These are phyloP conservation scores for Pollenia labialis DNA, from an alignment of 2,888 invertebrate genomes.

Conservation along the genomic window DNA sequence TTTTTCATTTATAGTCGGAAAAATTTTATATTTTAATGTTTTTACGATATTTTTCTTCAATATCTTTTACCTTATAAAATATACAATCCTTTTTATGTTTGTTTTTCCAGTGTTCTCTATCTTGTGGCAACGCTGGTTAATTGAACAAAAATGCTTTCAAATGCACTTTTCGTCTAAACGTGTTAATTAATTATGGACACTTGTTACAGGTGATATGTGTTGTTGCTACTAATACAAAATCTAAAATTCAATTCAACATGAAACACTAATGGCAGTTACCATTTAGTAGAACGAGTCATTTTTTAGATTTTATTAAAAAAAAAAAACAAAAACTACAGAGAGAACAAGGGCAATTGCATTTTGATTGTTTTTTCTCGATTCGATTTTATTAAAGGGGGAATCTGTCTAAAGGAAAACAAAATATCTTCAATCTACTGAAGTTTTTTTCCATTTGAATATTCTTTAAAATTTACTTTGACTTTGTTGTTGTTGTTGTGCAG, in stretches of 20 bases:
- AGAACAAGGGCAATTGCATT: conserved; percentile 12
- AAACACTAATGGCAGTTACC: conserved; percentile 32
- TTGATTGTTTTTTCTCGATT: background rate
- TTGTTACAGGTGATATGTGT: conserved; percentile 65
- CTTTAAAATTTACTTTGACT: background rate
- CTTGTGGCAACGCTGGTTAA: conserved; percentile 14
- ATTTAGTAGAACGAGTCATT: conserved; percentile 5
- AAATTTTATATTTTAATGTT: too few species aligned
- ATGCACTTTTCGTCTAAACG: conserved; percentile 70
- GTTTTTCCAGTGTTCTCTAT: background rate
- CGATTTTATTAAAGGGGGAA: too few species aligned
- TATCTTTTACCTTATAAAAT: too few species aligned
- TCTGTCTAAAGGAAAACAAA: background rate
- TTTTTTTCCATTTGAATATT: background rate
- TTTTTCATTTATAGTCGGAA: too few species aligned
- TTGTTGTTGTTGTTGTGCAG: background rate
- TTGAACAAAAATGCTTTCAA: conserved; percentile 57
- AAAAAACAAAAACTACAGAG: background rate
- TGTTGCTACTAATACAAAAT: conserved; percentile 42
- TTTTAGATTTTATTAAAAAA: background rate
- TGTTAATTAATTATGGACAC: conserved; percentile 73
- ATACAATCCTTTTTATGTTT: too few species aligned
- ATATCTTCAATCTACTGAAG: background rate
- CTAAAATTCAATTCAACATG: conserved; percentile 27
- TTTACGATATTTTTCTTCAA: too few species aligned